Percentiles rank a stretch among this genome's conserved stretches.
phyloP scores from a whole-genome alignment of 2,888 invertebrate species.

The Coronaproctus castanopsis region DNA sequence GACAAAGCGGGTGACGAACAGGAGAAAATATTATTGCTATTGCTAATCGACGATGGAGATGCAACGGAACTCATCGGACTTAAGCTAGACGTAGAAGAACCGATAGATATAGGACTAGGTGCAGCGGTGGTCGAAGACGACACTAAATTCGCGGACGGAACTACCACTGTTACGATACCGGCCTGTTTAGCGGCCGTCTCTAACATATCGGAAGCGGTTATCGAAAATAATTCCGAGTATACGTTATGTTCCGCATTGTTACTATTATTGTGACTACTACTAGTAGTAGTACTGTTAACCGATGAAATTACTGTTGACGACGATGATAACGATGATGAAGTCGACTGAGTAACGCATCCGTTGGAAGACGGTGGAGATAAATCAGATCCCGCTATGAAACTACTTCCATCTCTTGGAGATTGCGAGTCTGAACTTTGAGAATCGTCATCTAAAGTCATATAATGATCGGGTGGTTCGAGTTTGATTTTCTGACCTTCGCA shows the following conservation, averaged over 20 bases:
- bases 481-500: slow-evolving; percentile 70
- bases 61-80: slow-evolving; percentile 29
- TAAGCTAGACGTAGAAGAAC: slow-evolving; percentile 38
- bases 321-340: slow-evolving; percentile 13
- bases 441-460: slow-evolving; percentile 74
- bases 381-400: slow-evolving; percentile 24
- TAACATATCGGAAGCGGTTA: slow-evolving; percentile 29
- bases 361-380: slow-evolving; percentile 22
- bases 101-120: slow-evolving; percentile 32
- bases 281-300: slow-evolving; percentile 7
- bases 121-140: slow-evolving; percentile 25
- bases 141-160: slow-evolving; percentile 25
- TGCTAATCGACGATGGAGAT: slow-evolving; percentile 25
- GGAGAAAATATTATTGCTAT: slow-evolving; percentile 11
- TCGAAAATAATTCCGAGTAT: slow-evolving; percentile 12
- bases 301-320: slow-evolving; percentile 1
- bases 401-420: slow-evolving; percentile 15
- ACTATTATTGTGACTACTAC: neutral
- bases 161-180: slow-evolving; percentile 44
- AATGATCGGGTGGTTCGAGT: slow-evolving; percentile 66
- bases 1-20: slow-evolving; percentile 16
- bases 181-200: slow-evolving; percentile 42
- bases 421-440: slow-evolving; percentile 51
- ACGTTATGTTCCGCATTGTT: slow-evolving; percentile 12
- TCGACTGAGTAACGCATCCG: neutral